Conservation (phyloP, 2,797 vertebrate genomes). For the Oreochromis mossambicus region DNA sequence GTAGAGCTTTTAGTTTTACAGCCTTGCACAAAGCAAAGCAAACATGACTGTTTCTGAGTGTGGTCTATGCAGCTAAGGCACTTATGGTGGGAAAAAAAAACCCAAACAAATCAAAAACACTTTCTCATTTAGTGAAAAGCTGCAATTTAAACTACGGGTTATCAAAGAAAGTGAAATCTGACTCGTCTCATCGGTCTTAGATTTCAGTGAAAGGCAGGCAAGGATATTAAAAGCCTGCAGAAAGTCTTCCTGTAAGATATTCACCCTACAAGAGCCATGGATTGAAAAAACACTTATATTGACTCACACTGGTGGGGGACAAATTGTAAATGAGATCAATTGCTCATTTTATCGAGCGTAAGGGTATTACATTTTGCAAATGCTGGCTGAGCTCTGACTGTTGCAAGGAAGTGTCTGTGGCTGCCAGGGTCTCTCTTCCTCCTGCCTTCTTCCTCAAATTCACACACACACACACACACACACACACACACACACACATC, state of each 20-base stretch:
- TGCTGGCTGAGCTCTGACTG: slow-evolving; percentile 36
- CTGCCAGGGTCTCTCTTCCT: slow-evolving; percentile 23
- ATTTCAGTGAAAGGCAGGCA: slow-evolving; percentile 15
- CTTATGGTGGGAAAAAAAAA: accelerated
- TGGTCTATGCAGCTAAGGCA: not conserved
- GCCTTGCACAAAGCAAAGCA: slow-evolving; percentile 56
- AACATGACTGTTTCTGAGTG: slow-evolving; percentile 48
- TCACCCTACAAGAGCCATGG: not conserved
- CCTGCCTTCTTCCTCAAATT: slow-evolving; percentile 15
- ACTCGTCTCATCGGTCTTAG: slow-evolving; percentile 11
- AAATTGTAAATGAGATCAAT: slow-evolving; percentile 50
- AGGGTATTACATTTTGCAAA: slow-evolving; percentile 41
- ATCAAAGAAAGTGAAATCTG: slow-evolving; percentile 1
- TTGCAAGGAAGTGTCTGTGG: slow-evolving; percentile 22
- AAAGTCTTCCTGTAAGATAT: slow-evolving; percentile 7
- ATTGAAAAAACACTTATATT: slow-evolving; percentile 27
- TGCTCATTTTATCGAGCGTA: slow-evolving; percentile 58
- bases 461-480: not conserved
- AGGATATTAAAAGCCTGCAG: slow-evolving; percentile 26
- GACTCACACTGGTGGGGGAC: slow-evolving; percentile 26
- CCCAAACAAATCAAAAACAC: not conserved
- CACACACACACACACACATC: slow-evolving; percentile 27
- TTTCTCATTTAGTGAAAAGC: not conserved
- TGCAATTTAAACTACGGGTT: not conserved
- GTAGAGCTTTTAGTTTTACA: slow-evolving; percentile 74